A percentile compares a stretch with the other conserved stretches of the same genome.
Evolutionary conservation across 2,797 vertebrate species (phyloP).

Genomic region (Sebastes reedi): DNA sequence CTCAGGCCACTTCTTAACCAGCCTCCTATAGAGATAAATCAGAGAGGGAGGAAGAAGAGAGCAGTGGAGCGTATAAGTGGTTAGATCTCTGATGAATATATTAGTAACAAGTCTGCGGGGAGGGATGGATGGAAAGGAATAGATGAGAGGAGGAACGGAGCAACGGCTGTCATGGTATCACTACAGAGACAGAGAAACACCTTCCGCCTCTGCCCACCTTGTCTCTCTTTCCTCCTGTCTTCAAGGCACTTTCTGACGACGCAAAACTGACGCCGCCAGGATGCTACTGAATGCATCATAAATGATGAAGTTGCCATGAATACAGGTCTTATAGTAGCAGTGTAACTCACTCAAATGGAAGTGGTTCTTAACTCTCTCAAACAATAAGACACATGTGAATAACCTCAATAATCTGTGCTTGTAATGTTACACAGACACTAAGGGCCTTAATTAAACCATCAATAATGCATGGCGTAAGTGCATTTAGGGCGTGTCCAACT

Average conservation of each 20-base stretch:
- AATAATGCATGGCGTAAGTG: no score
- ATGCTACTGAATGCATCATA: background rate
- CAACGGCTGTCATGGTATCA: conserved; percentile 29
- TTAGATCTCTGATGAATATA: conserved; percentile 52
- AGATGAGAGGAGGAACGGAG: conserved; percentile 10
- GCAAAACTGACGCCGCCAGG: background rate
- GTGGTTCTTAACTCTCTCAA: background rate
- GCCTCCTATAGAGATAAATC: background rate
- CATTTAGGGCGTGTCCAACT: no score
- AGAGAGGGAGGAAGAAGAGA: background rate
- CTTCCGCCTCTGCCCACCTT: background rate
- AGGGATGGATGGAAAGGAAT: conserved; percentile 17
- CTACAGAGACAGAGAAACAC: conserved; percentile 25
- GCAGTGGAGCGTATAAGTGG: conserved; percentile 26
- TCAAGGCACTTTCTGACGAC: background rate
- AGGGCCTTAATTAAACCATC: no score
- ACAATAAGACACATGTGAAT: background rate
- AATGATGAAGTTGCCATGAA: background rate
- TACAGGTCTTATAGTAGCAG: background rate
- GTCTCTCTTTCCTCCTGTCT: background rate
- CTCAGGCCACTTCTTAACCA: background rate
- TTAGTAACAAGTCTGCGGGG: conserved; percentile 45
- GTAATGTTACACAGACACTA: background rate
- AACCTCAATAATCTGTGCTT: background rate
- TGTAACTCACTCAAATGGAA: background rate